Conservation (phyloP, 2,797 vertebrate genomes). For the Alectoris magna region DNA sequence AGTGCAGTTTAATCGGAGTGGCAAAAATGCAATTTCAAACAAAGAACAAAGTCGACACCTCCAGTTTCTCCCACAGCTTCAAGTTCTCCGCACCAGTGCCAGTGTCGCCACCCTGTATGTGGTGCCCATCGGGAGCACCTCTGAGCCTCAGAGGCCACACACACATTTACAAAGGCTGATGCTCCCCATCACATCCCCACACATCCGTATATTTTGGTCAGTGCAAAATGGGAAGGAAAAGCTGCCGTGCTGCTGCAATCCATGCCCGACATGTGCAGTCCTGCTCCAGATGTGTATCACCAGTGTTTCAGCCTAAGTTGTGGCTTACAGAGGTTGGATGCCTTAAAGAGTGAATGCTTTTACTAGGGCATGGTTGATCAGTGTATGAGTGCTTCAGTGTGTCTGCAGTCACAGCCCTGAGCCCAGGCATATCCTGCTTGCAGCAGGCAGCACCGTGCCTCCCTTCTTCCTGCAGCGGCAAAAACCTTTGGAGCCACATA, state of each 20-base stretch:
- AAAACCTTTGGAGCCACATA: background rate
- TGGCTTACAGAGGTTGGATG: background rate
- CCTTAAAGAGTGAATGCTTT: background rate
- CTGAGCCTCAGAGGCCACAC: background rate
- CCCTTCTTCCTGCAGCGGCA: background rate
- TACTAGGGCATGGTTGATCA: background rate
- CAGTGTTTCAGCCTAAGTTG: rapidly evolving
- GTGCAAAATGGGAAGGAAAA: background rate
- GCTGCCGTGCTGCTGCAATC: background rate
- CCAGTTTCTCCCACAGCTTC: background rate
- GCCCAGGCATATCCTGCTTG: background rate
- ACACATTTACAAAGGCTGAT: background rate
- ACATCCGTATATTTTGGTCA: background rate
- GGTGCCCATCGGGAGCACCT: background rate
- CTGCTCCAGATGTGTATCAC: background rate
- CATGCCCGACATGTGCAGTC: rapidly evolving
- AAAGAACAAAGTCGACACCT: slow-evolving; percentile 34
- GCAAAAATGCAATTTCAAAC: slow-evolving; percentile 24
- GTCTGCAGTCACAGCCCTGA: background rate
- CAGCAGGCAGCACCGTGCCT: background rate
- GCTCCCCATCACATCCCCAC: background rate
- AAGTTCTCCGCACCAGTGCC: rapidly evolving
- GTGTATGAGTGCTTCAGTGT: background rate
- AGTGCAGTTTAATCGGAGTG: slow-evolving; percentile 50
- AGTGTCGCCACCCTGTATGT: rapidly evolving